These are phyloP conservation scores for Pocillopora meandrina DNA, from an alignment of 92 coral and sea anemone species.

Conservation along the genomic window DNA sequence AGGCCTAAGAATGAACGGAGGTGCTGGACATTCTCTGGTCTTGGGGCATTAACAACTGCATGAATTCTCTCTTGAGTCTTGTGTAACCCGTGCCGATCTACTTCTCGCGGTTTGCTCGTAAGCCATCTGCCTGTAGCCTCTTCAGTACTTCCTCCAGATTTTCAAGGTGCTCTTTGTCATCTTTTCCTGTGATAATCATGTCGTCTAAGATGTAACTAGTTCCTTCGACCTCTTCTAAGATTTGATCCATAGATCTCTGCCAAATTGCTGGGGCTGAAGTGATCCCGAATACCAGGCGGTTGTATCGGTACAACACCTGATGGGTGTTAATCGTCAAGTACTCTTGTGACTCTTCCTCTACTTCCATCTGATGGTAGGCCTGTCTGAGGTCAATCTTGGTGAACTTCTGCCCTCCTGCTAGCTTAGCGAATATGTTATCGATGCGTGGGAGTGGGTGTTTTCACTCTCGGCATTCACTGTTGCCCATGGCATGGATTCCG, in stretches of 20 bases:
- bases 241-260: conserved; percentile 67
- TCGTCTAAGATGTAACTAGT: conserved; percentile 56
- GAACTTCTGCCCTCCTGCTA: conserved; percentile 40
- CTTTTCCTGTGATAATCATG: conserved; percentile 42
- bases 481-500: too few relatives aligned
- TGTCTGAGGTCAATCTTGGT: conserved; percentile 46
- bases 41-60: conserved; percentile 24
- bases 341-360: conserved; percentile 57
- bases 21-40: conserved; percentile 48
- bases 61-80: conserved; percentile 16
- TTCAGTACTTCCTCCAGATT: conserved; percentile 48
- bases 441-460: too few relatives aligned
- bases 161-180: conserved; percentile 53
- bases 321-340: conserved; percentile 64
- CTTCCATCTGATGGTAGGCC: conserved; percentile 64
- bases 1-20: conserved; percentile 57
- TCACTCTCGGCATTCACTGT: too few relatives aligned
- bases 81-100: neutral
- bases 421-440: conserved; percentile 49
- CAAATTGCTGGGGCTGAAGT: conserved; percentile 63
- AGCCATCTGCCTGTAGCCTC: conserved; percentile 34
- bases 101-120: neutral
- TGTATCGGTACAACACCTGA: conserved; percentile 63
- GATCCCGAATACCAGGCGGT: conserved; percentile 60
- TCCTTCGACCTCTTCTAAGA: conserved; percentile 41